Evolutionary conservation across 1,140 invertebrate species (phyloP).

Genomic region (Bombus waltoni): DNA sequence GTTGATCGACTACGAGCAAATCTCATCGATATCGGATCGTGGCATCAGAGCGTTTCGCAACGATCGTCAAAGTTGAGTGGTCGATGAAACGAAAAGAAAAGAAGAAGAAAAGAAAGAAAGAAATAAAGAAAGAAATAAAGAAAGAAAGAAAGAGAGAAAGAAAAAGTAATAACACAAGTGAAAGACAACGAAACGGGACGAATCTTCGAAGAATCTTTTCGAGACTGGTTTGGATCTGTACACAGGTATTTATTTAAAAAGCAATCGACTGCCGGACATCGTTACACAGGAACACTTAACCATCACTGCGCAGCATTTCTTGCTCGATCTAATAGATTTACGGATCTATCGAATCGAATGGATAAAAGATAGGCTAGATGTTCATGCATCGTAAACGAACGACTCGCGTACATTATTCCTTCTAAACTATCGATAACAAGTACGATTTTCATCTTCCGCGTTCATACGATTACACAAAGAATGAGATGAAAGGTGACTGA

Average conservation of each 20-base stretch:
- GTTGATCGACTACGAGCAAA: neutral
- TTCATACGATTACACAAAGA: conserved; percentile 32
- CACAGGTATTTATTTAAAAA: conserved; percentile 75
- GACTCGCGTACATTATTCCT: conserved; percentile 42
- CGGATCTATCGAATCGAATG: conserved; percentile 52
- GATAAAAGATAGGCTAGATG: conserved; percentile 59
- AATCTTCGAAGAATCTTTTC: conserved; percentile 36
- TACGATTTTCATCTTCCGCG: conserved; percentile 28
- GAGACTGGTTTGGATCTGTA: conserved; percentile 61
- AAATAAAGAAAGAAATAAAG: too few species aligned
- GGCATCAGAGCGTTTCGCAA: neutral
- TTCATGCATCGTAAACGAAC: conserved; percentile 58
- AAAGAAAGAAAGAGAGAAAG: too few species aligned
- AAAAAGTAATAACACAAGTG: neutral
- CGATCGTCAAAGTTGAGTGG: neutral
- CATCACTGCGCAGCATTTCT: conserved; percentile 60
- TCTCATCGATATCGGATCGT: neutral
- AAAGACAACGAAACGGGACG: conserved; percentile 6
- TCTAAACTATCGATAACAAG: conserved; percentile 44
- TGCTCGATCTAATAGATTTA: conserved; percentile 55
- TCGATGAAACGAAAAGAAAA: neutral
- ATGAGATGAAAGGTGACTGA: conserved; percentile 29
- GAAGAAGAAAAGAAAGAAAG: neutral
- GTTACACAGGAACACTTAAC: conserved; percentile 81
- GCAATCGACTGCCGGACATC: conserved; percentile 70